Percentiles rank a stretch among this genome's conserved stretches.
These are phyloP conservation scores for Saccopteryx bilineata DNA, from an alignment of 2,113 vertebrate species.

Conservation along the genomic window DNA sequence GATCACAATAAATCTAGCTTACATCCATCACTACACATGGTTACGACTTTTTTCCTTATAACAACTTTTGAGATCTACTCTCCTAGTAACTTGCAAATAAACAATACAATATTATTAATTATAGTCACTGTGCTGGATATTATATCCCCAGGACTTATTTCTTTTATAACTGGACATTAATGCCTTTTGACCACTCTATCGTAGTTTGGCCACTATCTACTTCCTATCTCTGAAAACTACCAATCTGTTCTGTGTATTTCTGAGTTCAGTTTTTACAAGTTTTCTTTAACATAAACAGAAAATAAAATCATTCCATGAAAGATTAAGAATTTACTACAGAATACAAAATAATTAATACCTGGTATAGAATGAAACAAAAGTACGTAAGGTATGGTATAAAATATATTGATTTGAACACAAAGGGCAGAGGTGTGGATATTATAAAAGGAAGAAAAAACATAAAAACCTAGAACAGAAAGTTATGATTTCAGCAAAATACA, in stretches of 20 bases:
- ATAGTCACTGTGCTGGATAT: not conserved
- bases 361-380: conserved; percentile 16
- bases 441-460: not conserved
- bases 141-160: not conserved
- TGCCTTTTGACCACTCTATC: not conserved
- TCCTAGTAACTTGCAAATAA: conserved; percentile 33
- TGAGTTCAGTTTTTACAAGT: not conserved
- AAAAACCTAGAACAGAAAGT: conserved; percentile 35
- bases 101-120: not conserved
- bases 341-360: conserved; percentile 27
- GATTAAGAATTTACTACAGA: conserved; percentile 36
- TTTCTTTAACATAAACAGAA: conserved; percentile 44
- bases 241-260: not conserved
- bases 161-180: not conserved
- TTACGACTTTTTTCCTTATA: not conserved
- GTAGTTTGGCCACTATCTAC: not conserved
- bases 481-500: not conserved
- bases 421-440: not conserved
- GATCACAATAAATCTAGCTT: not conserved
- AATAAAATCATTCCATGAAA: not conserved
- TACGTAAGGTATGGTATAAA: not conserved
- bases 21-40: not conserved
- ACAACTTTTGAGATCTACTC: not conserved
- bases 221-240: not conserved
- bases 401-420: conserved; percentile 17